phyloP scores from a whole-genome alignment of 92 coral and sea anemone genomes.

The Galaxea fascicularis region DNA sequence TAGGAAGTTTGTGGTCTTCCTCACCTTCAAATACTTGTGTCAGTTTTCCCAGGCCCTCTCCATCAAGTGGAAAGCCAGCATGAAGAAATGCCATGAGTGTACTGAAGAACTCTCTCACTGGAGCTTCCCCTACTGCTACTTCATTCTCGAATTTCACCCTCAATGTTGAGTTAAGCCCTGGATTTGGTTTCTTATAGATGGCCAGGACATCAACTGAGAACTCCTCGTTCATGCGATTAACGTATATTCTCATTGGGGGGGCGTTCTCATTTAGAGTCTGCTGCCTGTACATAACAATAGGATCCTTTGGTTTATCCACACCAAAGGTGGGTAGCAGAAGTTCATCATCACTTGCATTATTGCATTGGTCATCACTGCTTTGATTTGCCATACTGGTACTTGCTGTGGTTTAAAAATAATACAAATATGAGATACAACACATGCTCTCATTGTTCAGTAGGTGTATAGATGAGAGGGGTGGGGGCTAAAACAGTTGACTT shows the following conservation, averaged over 20 bases:
- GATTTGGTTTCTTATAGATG: conserved; percentile 48
- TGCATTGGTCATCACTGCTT: conserved; percentile 1
- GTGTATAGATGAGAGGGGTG: conserved; percentile 5
- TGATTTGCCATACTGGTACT: neutral
- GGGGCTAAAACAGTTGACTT: conserved; percentile 19
- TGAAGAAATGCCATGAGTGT: conserved; percentile 51
- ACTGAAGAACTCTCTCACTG: conserved; percentile 53
- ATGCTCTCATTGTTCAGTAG: neutral
- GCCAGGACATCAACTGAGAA: conserved; percentile 42
- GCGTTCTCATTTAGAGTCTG: conserved; percentile 17
- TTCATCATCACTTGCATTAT: conserved; percentile 1
- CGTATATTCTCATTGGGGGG: conserved; percentile 52
- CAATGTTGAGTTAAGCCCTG: conserved; percentile 23
- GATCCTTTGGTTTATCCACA: conserved; percentile 8
- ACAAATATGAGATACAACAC: neutral
- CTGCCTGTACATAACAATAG: conserved; percentile 27
- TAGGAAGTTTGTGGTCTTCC: conserved; percentile 58
- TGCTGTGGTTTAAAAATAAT: neutral
- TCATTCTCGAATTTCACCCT: conserved; percentile 63
- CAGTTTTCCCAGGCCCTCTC: conserved; percentile 22
- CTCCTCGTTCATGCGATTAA: conserved; percentile 50
- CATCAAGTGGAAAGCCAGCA: conserved; percentile 36
- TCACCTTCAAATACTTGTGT: conserved; percentile 47
- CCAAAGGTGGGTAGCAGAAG: conserved; percentile 23
- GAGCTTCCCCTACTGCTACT: conserved; percentile 58